phyloP scores from a whole-genome alignment of 2,113 vertebrate genomes.

The Megaceryle maxima region DNA sequence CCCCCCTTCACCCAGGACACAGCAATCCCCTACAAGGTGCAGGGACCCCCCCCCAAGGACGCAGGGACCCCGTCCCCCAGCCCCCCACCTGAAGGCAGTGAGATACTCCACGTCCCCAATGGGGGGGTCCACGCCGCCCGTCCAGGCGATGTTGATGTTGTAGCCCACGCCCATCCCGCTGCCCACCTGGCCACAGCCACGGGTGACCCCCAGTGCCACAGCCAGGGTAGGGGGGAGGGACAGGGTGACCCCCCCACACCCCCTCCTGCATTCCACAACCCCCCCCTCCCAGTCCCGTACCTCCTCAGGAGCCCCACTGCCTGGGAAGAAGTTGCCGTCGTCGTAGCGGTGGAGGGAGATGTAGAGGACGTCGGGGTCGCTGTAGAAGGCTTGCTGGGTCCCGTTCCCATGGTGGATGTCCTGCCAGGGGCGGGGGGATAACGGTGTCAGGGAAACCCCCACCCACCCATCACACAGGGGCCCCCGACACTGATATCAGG shows the following conservation, averaged over 20 bases:
- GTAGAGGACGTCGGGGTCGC: conserved; percentile 84
- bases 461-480: fast-evolving
- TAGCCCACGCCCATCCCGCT: conserved; percentile 83
- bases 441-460: not conserved
- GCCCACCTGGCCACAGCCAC: conserved; percentile 75
- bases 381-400: conserved; percentile 87
- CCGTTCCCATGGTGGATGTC: conserved; percentile 90
- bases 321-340: conserved; percentile 89
- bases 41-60: too few species aligned
- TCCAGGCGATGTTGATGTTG: conserved; percentile 90
- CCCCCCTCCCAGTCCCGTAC: conserved; percentile 1
- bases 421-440: conserved; percentile 7
- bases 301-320: conserved; percentile 87
- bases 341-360: conserved; percentile 88
- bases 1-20: too few species aligned
- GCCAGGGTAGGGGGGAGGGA: not conserved
- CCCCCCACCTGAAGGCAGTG: conserved; percentile 81
- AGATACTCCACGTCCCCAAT: conserved; percentile 88
- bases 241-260: not conserved
- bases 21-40: too few species aligned
- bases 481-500: fast-evolving
- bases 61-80: not conserved
- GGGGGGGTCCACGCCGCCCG: conserved; percentile 85
- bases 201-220: not conserved
- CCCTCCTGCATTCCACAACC: not conserved